These are phyloP conservation scores for Ammodytes marinus DNA, from an alignment of 2,113 vertebrate genomes.

Conservation along the genomic window DNA sequence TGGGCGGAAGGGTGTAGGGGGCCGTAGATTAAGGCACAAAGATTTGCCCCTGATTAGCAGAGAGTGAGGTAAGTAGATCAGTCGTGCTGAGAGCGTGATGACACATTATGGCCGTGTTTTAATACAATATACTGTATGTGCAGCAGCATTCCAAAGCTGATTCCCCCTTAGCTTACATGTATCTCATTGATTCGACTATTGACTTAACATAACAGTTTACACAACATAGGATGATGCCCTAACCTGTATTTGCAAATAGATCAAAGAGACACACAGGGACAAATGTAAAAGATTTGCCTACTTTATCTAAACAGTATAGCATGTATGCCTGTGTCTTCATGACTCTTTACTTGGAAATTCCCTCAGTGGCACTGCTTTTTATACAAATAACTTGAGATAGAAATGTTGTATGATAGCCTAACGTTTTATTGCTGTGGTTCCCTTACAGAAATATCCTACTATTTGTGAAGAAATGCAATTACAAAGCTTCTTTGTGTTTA, in stretches of 20 bases:
- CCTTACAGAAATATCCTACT: background rate
- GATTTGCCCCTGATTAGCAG: slow-evolving; percentile 81
- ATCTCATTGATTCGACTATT: slow-evolving; percentile 48
- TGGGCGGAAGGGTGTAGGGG: slow-evolving; percentile 71
- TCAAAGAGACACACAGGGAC: slow-evolving; percentile 1
- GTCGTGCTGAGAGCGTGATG: slow-evolving; percentile 71
- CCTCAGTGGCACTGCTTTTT: background rate
- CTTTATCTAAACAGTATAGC: background rate
- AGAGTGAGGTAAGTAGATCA: slow-evolving; percentile 84
- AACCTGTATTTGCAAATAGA: background rate
- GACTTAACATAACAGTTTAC: slow-evolving; percentile 19
- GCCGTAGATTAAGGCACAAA: slow-evolving; percentile 78
- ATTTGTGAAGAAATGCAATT: background rate
- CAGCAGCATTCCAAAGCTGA: slow-evolving; percentile 76
- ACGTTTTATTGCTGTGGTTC: background rate
- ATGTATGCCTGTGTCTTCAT: slow-evolving; percentile 7
- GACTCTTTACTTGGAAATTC: background rate
- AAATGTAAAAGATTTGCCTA: background rate
- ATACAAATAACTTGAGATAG: background rate
- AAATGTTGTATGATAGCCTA: background rate
- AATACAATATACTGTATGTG: slow-evolving; percentile 54
- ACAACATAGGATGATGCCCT: slow-evolving; percentile 13
- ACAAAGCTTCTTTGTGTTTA: background rate
- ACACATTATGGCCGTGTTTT: slow-evolving; percentile 79
- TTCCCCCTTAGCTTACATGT: slow-evolving; percentile 48